A percentile compares a stretch with the other conserved stretches of the same genome.
Conservation (phyloP, 2,113 vertebrate species). For the Sapayoa aenigma region DNA sequence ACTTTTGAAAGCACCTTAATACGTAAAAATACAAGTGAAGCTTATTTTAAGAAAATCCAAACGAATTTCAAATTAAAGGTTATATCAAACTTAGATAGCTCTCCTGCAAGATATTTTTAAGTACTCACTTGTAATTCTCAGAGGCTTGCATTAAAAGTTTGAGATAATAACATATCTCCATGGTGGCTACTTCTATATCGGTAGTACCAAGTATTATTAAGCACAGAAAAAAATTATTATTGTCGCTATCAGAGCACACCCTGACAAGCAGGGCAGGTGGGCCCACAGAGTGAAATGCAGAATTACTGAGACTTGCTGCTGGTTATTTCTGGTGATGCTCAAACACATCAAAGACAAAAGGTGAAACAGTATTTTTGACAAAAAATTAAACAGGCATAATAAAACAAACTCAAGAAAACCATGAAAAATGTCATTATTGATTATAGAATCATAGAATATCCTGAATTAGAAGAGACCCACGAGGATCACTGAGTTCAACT, state of each 20-base stretch:
- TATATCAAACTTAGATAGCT: background rate
- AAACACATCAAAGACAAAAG: background rate
- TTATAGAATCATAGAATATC: background rate
- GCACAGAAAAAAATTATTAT: background rate
- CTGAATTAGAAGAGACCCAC: background rate
- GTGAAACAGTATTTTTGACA: background rate
- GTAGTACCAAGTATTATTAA: background rate
- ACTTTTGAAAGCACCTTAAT: background rate
- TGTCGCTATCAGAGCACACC: accelerated
- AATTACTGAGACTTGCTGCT: background rate
- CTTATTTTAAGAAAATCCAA: background rate
- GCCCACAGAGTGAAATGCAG: background rate
- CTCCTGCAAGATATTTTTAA: background rate
- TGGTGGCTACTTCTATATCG: background rate
- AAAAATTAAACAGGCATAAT: background rate
- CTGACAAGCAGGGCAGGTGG: background rate
- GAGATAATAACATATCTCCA: background rate
- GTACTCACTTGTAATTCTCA: background rate
- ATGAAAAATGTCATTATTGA: background rate
- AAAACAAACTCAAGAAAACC: background rate
- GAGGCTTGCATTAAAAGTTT: background rate
- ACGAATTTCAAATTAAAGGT: background rate
- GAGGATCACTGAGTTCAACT: background rate
- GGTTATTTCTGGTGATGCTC: background rate
- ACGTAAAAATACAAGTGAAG: background rate